Percentiles rank a stretch among this genome's conserved stretches.
Conservation (phyloP, 2,888 invertebrate species). For the Amblyteles armatorius region DNA sequence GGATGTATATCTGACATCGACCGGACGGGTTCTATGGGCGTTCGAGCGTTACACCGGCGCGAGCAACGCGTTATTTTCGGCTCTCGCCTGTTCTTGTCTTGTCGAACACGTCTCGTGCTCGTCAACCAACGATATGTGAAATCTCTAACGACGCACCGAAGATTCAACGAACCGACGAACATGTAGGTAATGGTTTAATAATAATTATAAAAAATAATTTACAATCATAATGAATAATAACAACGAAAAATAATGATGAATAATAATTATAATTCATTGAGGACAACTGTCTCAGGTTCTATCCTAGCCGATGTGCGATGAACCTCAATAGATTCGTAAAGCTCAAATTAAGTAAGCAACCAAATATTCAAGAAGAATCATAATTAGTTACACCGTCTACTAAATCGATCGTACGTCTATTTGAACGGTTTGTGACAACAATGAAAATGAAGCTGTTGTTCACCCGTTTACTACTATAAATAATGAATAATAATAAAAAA, state of each 20-base stretch:
- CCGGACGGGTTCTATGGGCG: constrained; percentile 45
- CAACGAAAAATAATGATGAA: background rate
- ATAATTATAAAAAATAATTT: background rate
- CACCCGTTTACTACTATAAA: too few relatives aligned
- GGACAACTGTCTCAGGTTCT: too few relatives aligned
- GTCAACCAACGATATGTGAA: constrained; percentile 31
- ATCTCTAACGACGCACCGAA: background rate
- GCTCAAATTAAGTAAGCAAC: too few relatives aligned
- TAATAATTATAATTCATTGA: background rate
- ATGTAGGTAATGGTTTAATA: background rate
- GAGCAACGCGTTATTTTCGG: constrained; percentile 55
- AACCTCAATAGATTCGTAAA: too few relatives aligned
- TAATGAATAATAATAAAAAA: too few relatives aligned
- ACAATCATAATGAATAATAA: background rate
- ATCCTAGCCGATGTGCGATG: too few relatives aligned
- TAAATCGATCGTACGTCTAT: too few relatives aligned
- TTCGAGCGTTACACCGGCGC: constrained; percentile 29
- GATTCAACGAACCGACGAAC: background rate
- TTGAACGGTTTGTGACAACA: too few relatives aligned
- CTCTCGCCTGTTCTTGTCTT: constrained; percentile 26
- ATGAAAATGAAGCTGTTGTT: too few relatives aligned
- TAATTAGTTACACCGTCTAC: too few relatives aligned
- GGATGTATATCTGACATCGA: constrained; percentile 17
- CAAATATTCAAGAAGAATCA: too few relatives aligned
- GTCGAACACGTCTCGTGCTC: constrained; percentile 39